Evolutionary conservation across 1,140 invertebrate species (phyloP), one percentile per base, ranked within the genome.

Genomic region (Drosophila parvula): DNA sequence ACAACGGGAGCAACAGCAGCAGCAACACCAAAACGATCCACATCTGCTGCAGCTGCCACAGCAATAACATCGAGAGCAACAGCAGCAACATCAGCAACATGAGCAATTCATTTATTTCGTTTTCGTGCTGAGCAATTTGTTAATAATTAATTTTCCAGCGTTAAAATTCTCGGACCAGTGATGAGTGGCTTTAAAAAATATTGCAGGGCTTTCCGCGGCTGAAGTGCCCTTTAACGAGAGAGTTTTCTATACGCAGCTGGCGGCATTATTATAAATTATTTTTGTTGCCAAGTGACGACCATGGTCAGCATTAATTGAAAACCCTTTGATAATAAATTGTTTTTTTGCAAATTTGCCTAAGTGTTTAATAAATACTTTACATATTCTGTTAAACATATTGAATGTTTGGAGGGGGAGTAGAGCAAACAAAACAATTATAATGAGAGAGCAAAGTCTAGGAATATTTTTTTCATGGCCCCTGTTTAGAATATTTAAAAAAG

Each of bases 141-240:
- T 75, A 75, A 75, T 75, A 74, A 63, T 74, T 63, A 73, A 73
- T 55, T 74, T 74, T 44, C 62, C 6, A 50, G 70, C 51, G 28
- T 44, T 28, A 48, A 74, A 75, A 50, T 75, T 34, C 22, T 0
- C 14, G 10, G 51, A 58, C 36, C 48, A 30, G 27, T 34, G 48
- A 55, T 40, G 56, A 36, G 41, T 10, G 14, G 40, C 14, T 59
- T 45, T 65, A 22, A 58, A 32, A 32, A 51, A 34, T 16, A 11
- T 36, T 40, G 0, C 28, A 5, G 14, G 27, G n/a, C 0, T 28
- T 43, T 41, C 32, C 11, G 60, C 5, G 16, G 12, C n/a, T 36
- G 2, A 30, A 43, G n/a, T 27, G 28, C 14, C 11, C 38, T 63
- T 48, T 27, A 45, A 44, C 16, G 8, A 16, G 2, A 5, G 14